These are phyloP conservation scores for Diarsia dahlii DNA, from an alignment of 2,888 invertebrate genomes.

Conservation along the genomic window DNA sequence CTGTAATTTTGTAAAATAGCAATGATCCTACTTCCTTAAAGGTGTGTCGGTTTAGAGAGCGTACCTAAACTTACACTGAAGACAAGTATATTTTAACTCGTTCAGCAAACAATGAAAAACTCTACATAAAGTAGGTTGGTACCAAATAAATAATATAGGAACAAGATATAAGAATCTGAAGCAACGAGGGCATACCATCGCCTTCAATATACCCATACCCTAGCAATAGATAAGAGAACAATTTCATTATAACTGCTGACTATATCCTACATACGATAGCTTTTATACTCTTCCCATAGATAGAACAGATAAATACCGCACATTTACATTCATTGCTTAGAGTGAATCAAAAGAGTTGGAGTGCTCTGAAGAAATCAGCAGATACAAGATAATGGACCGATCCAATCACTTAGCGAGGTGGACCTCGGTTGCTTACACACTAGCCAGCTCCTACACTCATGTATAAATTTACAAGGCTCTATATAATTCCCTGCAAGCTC, in stretches of 20 bases:
- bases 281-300: conserved; percentile 52
- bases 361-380: conserved; percentile 78
- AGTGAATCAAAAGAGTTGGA: conserved; percentile 78
- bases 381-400: conserved; percentile 82
- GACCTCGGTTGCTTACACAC: conserved; percentile 75
- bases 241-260: conserved; percentile 64
- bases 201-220: conserved; percentile 50
- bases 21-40: background rate
- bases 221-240: conserved; percentile 56
- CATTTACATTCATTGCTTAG: conserved; percentile 78
- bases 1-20: background rate
- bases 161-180: conserved; percentile 35
- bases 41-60: background rate
- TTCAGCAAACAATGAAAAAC: background rate
- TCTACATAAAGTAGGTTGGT: background rate
- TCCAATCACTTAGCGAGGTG: conserved; percentile 86
- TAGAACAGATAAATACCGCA: conserved; percentile 66
- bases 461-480: conserved; percentile 65
- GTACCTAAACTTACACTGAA: too few species aligned
- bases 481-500: conserved; percentile 71
- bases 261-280: conserved; percentile 36
- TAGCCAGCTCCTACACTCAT: conserved; percentile 67
- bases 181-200: conserved; percentile 38
- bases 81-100: background rate
- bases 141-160: conserved; percentile 13